A percentile compares a stretch with the other conserved stretches of the same genome.
Evolutionary conservation across 2,797 vertebrate genomes (phyloP).

Genomic region (Pygocentrus nattereri): DNA sequence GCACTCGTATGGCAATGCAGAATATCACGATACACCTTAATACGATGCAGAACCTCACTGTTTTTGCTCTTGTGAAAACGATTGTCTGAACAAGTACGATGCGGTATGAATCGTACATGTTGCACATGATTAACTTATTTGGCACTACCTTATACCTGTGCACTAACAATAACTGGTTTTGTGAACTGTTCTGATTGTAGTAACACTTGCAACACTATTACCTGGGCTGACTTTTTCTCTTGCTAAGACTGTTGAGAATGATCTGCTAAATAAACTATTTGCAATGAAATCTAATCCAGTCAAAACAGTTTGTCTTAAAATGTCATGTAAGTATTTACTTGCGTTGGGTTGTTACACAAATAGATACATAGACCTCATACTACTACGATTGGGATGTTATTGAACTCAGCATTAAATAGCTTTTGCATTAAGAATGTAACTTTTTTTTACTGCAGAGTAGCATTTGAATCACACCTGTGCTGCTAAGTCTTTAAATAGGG

Average conservation of each 20-base stretch:
- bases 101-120: not conserved
- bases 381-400: not conserved
- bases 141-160: conserved; percentile 34
- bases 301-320: not conserved
- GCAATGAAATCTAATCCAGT: conserved; percentile 22
- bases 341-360: conserved; percentile 8
- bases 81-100: not conserved
- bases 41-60: conserved; percentile 15
- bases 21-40: conserved; percentile 34
- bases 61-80: not conserved
- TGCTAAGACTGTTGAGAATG: not conserved
- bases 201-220: conserved; percentile 3
- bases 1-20: conserved; percentile 56
- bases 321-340: not conserved
- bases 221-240: not conserved
- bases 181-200: conserved; percentile 28
- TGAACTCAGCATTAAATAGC: conserved; percentile 1
- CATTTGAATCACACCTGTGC: conserved; percentile 45
- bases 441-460: conserved; percentile 37
- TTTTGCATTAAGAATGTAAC: conserved; percentile 50
- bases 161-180: conserved; percentile 35
- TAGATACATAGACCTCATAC: not conserved
- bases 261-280: conserved; percentile 13
- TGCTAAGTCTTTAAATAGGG: conserved; percentile 37
- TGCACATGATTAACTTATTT: not conserved